A percentile compares a stretch with the other conserved stretches of the same genome.
Conservation (phyloP, 2,797 vertebrate species). For the Periophthalmus magnuspinnatus region DNA sequence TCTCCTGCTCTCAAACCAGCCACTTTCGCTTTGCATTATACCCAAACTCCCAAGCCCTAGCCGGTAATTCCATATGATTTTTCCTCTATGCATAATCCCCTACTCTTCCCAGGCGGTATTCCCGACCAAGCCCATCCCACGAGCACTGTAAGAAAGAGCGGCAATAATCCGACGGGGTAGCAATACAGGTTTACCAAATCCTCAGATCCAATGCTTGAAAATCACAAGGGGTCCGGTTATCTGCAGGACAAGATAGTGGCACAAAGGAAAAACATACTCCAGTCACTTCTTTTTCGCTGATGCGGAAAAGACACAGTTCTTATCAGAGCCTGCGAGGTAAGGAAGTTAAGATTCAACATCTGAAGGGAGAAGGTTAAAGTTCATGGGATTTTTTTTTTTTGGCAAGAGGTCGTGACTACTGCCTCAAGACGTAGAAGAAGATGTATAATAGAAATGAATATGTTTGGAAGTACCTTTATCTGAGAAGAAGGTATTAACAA, state of each 20-base stretch:
- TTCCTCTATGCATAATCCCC: conserved; percentile 61
- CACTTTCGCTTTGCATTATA: conserved; percentile 36
- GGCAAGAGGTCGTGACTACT: conserved; percentile 37
- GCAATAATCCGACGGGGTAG: conserved; percentile 50
- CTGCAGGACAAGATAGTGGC: conserved; percentile 37
- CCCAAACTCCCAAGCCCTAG: conserved; percentile 47
- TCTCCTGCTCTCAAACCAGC: conserved; percentile 24
- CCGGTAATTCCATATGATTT: conserved; percentile 66
- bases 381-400: conserved; percentile 46
- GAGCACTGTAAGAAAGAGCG: conserved; percentile 43
- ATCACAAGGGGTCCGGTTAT: conserved; percentile 58
- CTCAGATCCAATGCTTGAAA: conserved; percentile 54
- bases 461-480: too few species aligned
- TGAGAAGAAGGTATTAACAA: too few species aligned
- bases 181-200: conserved; percentile 56
- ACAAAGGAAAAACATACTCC: conserved; percentile 14
- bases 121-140: conserved; percentile 32
- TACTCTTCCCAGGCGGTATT: conserved; percentile 46
- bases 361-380: conserved; percentile 42
- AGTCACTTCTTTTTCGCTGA: conserved; percentile 15
- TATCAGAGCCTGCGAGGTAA: conserved; percentile 49
- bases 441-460: not conserved
- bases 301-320: conserved; percentile 29
- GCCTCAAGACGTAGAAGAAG: not conserved
- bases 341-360: conserved; percentile 24